Percentiles rank a stretch among this genome's conserved stretches.
Evolutionary conservation across 2,113 vertebrate genomes (phyloP).

Genomic region (Aegithalos caudatus): DNA sequence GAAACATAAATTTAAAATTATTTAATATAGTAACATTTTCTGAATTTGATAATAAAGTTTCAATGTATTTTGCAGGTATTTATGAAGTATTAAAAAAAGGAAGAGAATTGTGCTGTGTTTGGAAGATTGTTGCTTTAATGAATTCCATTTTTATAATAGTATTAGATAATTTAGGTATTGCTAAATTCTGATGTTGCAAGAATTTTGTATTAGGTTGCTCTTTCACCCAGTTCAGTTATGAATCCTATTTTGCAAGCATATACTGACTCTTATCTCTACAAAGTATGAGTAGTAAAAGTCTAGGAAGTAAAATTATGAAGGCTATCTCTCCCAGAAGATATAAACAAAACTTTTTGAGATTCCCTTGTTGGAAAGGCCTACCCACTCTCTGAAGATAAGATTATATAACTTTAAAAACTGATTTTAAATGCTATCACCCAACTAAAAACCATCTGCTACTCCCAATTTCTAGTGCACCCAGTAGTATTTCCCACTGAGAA

Average conservation of each 20-base stretch:
- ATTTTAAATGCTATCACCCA: neutral
- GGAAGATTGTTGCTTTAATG: neutral
- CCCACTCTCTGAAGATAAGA: neutral
- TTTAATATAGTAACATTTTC: neutral
- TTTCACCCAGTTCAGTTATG: neutral
- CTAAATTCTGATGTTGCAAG: neutral
- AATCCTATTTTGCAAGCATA: neutral
- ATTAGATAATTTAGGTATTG: neutral
- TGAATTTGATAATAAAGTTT: neutral
- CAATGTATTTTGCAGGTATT: neutral
- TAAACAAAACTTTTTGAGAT: neutral
- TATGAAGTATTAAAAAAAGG: neutral
- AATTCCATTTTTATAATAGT: neutral
- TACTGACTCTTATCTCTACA: neutral
- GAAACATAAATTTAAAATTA: neutral
- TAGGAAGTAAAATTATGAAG: neutral
- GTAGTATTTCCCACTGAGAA: neutral
- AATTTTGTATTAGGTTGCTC: neutral
- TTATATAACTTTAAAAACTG: slow-evolving; percentile 3
- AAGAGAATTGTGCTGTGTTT: neutral
- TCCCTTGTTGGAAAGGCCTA: neutral
- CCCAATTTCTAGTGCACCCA: neutral
- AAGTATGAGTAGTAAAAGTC: neutral
- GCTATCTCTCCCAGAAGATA: neutral
- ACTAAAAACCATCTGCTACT: neutral